Evolutionary conservation across 2,113 vertebrate species (phyloP), one percentile per base, ranked within the genome.

Genomic region (Cnemophilus loriae): DNA sequence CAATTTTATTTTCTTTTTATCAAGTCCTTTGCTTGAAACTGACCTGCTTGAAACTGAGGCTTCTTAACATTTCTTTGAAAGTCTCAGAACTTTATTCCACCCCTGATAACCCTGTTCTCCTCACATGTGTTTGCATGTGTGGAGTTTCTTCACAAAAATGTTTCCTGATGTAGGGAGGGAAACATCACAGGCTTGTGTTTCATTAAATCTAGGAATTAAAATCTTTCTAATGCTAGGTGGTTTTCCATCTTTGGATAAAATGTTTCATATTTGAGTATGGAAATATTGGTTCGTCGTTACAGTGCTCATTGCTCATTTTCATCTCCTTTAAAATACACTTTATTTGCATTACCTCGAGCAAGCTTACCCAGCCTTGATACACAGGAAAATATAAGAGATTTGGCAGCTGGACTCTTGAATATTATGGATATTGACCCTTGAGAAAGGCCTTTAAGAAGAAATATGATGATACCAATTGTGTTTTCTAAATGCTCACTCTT

Each of bases 91-190:
- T 69, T 46, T 52, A 23, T 9, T 64, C 20, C 6, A 4, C 15
- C 3, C 11, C 27, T 3, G 9, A 28, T 16, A 52, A 47, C 5
- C 4, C 1, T 8, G 2, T 63, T 82, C 21, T 55, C 6, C 13
- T 78, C 22, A 3, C 1, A 0, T 8, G 7, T 16, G 6, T 49
- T 47, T 53, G 27, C 6, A 3, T 11, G 15, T 0, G 0, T 47
- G 4, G 28, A 32, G 8, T 53, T 81, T 49, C 41, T 60, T 33
- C 49, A 35, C n/a, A 26, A 10, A 73, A 53, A 4, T 15, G 7
- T 44, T 64, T 93, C 13, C 24, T 63, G 9, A 5, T 56, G 35
- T 39, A 26, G 9, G 3, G 49, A 41, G n/a, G n/a, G 23, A 83
- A 79, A 26, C 1, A 22, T 22, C 11, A 22, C 12, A 69, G 18